Conservation (phyloP, 2,113 vertebrate species). For the Felis chaus region DNA sequence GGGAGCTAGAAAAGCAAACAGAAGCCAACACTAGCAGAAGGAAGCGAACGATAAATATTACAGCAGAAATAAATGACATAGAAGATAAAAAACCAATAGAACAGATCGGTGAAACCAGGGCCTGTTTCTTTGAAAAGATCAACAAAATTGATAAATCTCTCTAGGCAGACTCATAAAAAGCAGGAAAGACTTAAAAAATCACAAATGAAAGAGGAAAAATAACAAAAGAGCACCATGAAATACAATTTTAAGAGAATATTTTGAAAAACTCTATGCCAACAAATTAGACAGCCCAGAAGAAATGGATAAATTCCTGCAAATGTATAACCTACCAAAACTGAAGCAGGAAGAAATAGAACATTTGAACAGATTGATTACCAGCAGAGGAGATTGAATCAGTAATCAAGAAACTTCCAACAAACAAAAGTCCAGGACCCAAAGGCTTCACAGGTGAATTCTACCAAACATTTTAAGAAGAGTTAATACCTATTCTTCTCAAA, state of each 20-base stretch:
- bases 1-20: not conserved
- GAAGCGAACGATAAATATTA: not conserved
- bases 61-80: not conserved
- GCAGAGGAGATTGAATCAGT: not conserved
- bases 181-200: not conserved
- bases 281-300: not conserved
- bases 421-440: not conserved
- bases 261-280: not conserved
- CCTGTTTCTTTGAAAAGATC: not conserved
- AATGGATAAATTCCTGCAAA: not conserved
- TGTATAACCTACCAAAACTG: not conserved
- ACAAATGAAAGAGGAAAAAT: not conserved
- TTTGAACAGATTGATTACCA: not conserved
- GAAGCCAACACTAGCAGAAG: not conserved
- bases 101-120: not conserved
- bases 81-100: not conserved
- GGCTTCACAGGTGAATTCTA: not conserved
- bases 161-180: not conserved
- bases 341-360: not conserved
- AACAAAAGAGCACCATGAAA: not conserved
- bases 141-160: not conserved
- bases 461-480: not conserved
- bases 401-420: not conserved
- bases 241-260: not conserved
- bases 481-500: no score